phyloP scores from a whole-genome alignment of 2,888 invertebrate genomes.

The Pharmacophagus antenor region DNA sequence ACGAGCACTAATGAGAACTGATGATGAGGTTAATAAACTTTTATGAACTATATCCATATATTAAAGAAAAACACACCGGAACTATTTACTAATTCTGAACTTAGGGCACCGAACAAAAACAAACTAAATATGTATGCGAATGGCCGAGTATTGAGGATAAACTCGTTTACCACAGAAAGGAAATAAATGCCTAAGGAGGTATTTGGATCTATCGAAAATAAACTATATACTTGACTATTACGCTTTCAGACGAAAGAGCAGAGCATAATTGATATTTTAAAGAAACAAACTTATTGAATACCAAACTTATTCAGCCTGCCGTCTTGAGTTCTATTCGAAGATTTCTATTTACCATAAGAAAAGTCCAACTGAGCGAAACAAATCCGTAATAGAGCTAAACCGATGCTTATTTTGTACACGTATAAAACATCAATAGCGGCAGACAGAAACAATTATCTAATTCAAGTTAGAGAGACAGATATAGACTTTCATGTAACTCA shows the following conservation, averaged over 20 bases:
- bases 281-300: too few relatives aligned
- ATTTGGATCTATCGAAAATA: not conserved
- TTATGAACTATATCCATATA: too few relatives aligned
- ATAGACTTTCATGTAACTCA: not conserved
- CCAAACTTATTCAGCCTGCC: not conserved
- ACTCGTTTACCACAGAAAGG: not conserved
- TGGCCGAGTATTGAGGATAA: too few relatives aligned
- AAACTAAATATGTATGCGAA: too few relatives aligned
- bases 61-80: too few relatives aligned
- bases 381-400: not conserved
- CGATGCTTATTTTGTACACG: not conserved
- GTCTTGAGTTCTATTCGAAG: not conserved
- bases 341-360: not conserved
- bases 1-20: too few relatives aligned
- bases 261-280: too few relatives aligned
- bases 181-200: not conserved
- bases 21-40: too few relatives aligned
- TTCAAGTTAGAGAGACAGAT: conserved; percentile 1
- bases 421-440: not conserved
- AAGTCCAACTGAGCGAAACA: not conserved
- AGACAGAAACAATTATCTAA: conserved; percentile 3
- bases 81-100: too few relatives aligned
- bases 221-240: not conserved
- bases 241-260: not conserved
- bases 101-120: too few relatives aligned